Evolutionary conservation across 2,888 invertebrate genomes (phyloP), one percentile per base, ranked within the genome.

Genomic region (Saturnia pavonia): DNA sequence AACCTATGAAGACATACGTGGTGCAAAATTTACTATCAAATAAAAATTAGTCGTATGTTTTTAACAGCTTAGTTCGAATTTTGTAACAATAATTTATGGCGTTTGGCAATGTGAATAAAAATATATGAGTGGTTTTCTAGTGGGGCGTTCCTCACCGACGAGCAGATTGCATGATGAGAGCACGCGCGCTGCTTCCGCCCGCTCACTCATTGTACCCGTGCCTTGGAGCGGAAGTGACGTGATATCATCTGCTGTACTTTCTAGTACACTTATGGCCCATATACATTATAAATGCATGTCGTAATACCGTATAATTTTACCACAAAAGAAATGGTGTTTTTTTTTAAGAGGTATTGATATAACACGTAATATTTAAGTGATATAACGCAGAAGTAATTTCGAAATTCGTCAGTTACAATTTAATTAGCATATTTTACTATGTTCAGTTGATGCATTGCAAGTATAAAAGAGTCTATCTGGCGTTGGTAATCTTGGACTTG

Each of bases 121-220:
- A 60, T 14, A 60, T 27, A 6, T 67, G 8, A 67, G 65, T 68
- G 19, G 54, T 68, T 68, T 63, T 71, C 65, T 68, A 71, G 40
- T 69, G 16, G 48, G 65, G 68, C 60, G 68, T 63, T 48, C 40
- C 43, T 70, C 43, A n/a, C 25, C 54, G 43, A 43, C 48, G 67
- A 78, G 81, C 80, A 81, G 77, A 82, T 82, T 80, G 84, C 85
- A 82, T 83, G 85, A 82, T 77, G 81, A 78, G 84, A 87, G 90
- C 92, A 90, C 91, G 91, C 89, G 91, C 89, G 80, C 71, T 75
- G 80, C 87, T 89, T 92, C 92, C 91, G 91, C 81, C 75, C 75
- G 75, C 77, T 77, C 65, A 81, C 82, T 82, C 83, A 85, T 87
- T 86, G 87, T 87, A 75, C 79, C 72, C 74, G 74, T 76, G 74